Conservation (phyloP, 2,113 vertebrate species). For the Antidorcas marsupialis region DNA sequence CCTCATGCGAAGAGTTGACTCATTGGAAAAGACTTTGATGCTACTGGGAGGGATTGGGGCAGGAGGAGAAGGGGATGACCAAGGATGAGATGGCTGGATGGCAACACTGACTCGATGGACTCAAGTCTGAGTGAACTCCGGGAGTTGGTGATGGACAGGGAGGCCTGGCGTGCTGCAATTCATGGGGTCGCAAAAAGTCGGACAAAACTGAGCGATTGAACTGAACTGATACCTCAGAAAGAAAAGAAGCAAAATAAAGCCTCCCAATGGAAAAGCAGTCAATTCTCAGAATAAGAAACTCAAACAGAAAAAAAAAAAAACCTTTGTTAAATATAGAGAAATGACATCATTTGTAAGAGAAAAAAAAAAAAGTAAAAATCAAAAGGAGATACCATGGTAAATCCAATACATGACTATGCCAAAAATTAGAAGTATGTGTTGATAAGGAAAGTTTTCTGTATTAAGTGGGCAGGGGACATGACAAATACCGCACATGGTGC, state of each 20-base stretch:
- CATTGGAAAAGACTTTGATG: too few relatives aligned
- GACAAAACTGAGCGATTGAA: too few relatives aligned
- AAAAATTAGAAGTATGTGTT: background rate
- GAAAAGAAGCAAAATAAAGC: background rate
- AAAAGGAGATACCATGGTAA: background rate
- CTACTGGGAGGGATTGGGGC: too few relatives aligned
- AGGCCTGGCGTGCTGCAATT: too few relatives aligned
- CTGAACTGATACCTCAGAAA: background rate
- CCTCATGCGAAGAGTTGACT: too few relatives aligned
- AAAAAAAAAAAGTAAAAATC: background rate
- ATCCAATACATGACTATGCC: background rate
- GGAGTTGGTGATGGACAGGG: too few relatives aligned
- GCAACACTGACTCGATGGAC: too few relatives aligned
- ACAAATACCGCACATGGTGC: background rate
- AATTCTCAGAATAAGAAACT: background rate
- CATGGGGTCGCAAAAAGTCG: too few relatives aligned
- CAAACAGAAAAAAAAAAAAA: background rate
- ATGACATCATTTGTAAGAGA: background rate
- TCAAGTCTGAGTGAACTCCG: too few relatives aligned
- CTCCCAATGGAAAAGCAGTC: background rate
- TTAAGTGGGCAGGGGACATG: background rate
- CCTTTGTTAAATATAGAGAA: background rate
- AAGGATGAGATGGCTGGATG: too few relatives aligned
- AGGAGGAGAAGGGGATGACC: too few relatives aligned
- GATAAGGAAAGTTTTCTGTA: background rate